A percentile compares a stretch with the other conserved stretches of the same genome.
phyloP scores from a whole-genome alignment of 2,113 vertebrate genomes.

The Eclectus roratus region DNA sequence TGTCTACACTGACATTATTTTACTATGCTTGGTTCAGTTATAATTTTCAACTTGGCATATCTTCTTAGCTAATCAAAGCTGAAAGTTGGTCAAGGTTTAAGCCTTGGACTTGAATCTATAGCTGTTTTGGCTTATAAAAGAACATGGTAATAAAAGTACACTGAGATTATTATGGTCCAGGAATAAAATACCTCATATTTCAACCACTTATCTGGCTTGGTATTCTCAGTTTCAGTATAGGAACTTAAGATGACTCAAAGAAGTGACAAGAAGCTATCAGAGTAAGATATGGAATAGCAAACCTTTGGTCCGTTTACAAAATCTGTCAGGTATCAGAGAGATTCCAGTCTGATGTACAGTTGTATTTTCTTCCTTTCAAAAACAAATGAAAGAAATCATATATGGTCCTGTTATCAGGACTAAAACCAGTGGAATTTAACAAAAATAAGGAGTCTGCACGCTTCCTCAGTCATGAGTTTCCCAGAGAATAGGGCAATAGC shows the following conservation, averaged over 20 bases:
- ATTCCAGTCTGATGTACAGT: neutral
- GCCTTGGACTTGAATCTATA: neutral
- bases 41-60: neutral
- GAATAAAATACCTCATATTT: neutral
- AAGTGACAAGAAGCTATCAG: neutral
- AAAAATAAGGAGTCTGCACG: neutral
- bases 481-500: neutral
- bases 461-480: neutral
- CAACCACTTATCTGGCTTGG: neutral
- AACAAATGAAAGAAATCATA: neutral
- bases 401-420: neutral
- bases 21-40: neutral
- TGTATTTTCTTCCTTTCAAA: neutral
- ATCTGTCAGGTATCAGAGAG: neutral
- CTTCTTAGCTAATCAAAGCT: neutral
- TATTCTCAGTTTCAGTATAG: neutral
- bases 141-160: neutral
- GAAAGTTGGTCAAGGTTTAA: neutral
- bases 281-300: neutral
- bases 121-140: neutral
- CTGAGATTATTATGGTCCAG: neutral
- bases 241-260: neutral
- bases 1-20: neutral
- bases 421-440: neutral
- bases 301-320: neutral